A percentile compares a stretch with the other conserved stretches of the same genome.
Conservation (phyloP, 2,113 vertebrate species). For the Oplegnathus fasciatus region DNA sequence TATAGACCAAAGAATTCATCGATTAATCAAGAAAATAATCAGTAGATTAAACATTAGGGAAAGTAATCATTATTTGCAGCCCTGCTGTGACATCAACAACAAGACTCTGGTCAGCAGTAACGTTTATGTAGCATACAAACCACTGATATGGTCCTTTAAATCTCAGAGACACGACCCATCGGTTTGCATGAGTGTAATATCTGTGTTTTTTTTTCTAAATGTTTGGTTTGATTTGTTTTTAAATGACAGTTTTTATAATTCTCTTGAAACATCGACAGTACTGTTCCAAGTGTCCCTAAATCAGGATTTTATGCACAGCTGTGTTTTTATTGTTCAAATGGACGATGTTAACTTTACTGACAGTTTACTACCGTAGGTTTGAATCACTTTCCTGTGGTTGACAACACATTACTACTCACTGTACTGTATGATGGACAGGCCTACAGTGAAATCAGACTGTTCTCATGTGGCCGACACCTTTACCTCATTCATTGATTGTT, state of each 20-base stretch:
- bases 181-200: background rate
- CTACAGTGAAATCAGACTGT: background rate
- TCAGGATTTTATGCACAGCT: background rate
- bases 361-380: background rate
- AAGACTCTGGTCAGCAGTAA: background rate
- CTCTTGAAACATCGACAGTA: background rate
- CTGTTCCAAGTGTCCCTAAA: background rate
- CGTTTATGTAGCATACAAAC: background rate
- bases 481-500: constrained; percentile 45
- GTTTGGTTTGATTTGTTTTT: background rate
- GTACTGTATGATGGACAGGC: background rate
- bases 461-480: constrained; percentile 6
- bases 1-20: background rate
- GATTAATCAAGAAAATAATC: background rate
- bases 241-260: background rate
- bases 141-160: background rate
- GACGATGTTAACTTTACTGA: background rate
- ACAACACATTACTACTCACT: too few relatives aligned
- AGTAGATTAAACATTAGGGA: background rate
- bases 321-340: background rate
- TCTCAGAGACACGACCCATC: background rate
- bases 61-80: background rate
- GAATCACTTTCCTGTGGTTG: background rate
- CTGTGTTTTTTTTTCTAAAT: background rate
- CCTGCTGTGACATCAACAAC: background rate